phyloP scores from a whole-genome alignment of 2,797 vertebrate genomes.

The Intellagama lesueurii region DNA sequence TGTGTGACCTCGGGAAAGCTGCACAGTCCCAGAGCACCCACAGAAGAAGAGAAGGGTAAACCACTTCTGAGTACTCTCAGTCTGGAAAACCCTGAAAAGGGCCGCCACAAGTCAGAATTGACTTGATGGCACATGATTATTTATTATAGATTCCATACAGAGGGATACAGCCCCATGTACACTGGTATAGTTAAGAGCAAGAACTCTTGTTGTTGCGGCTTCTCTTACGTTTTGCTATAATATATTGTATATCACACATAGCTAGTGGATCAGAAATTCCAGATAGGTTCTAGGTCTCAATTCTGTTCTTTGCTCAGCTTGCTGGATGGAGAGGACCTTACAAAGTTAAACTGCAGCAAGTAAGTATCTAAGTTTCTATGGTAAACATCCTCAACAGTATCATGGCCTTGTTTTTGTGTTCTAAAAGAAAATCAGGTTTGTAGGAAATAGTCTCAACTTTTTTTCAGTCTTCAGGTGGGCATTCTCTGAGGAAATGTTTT shows the following conservation, averaged over 20 bases:
- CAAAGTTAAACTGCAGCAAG: constrained; percentile 35
- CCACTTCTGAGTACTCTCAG: no score
- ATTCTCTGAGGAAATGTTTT: not conserved
- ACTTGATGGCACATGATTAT: no score
- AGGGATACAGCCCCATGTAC: not conserved
- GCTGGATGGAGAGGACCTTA: constrained; percentile 11
- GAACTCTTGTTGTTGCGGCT: not conserved
- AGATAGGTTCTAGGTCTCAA: not conserved
- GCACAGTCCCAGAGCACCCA: no score
- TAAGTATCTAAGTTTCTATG: constrained; percentile 27
- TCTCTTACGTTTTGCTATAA: accelerated
- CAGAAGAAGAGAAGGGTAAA: no score
- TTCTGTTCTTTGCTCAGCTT: constrained; percentile 32
- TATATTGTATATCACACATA: not conserved
- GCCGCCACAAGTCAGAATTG: no score
- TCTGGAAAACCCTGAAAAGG: no score
- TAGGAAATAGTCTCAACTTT: not conserved
- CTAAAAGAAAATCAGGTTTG: constrained; percentile 19
- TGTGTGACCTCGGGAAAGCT: no score
- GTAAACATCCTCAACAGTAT: constrained; percentile 37
- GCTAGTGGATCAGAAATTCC: not conserved
- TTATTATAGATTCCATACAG: not conserved
- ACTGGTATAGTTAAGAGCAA: not conserved
- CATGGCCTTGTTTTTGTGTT: constrained; percentile 31
- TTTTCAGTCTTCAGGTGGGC: not conserved